Base-by-base conservation (phyloP, 2,113 vertebrate genomes). In the Tautogolabrus adspersus region DNA sequence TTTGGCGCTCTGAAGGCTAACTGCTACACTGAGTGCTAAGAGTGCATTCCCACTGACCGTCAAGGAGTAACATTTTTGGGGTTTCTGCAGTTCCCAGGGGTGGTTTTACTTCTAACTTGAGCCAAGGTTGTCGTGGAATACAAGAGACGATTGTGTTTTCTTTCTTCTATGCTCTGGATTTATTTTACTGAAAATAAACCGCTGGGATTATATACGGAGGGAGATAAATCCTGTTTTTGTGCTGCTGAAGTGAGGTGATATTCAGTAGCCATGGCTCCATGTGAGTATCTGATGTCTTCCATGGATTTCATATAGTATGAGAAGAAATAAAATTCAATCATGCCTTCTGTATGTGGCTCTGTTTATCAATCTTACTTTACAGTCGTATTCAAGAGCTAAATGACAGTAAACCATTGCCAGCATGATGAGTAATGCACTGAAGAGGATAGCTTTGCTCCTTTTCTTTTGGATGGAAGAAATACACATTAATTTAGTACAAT, bases 201-300 rank as follows among this genome's bases (percentile, higher is more conserved):
- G 2, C 18, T 55, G 77, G 88, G 88, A 91, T 91, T 92, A 84
- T 89, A 86, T 79, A 73, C 51, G 15, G 69, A 83, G 73, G 75
- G 61, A 87, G 86, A 85, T 83, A 87, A 88, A 84, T 80, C 83
- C 83, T 81, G 67, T 83, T 86, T 85, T 65, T 78, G 30, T 79
- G 68, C 72, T 16, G 69, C 55, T 5, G 54, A 56, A 77, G 79
- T 67, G 79, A 71, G 63, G 79, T 19, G 73, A 81, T 77, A 88
- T 72, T 81, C 78, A 61, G 74, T 88, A 88, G 77, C 84, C 61
- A 94, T 93, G 92, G 89, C 89, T 77, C 67, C 76, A 68, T 93
- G 93, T 93, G 75, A 94, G 92, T 93, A 93, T 87, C 23, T 64
- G 57, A 72, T 72, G 42, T 51, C 22, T 11, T 78, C 42, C 65